Base-by-base conservation (phyloP, 2,888 invertebrate genomes). In the Atethmia centrago region DNA sequence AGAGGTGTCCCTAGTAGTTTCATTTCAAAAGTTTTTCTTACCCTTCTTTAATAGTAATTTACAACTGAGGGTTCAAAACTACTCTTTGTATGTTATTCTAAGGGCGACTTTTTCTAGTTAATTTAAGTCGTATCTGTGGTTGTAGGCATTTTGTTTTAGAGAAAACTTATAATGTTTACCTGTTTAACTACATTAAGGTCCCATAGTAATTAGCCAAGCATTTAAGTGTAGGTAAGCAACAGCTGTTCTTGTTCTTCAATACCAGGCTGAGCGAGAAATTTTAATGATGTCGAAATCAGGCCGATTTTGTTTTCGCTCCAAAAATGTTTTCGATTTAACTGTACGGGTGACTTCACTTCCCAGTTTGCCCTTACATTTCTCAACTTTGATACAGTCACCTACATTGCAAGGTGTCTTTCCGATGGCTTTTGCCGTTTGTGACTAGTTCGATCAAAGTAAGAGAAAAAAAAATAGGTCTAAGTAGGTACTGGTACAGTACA, bases 231-330 rank as follows among this genome's bases (percentile, higher is more conserved):
- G 14, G 69, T 74, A 67, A 58, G 63, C 59, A 64, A 64, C 53
- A 63, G 67, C 63, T 55, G 63, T 61, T 53, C 71, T 59, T 83
- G 79, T 83, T 83, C 77, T 71, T 55, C 72, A 81, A 73, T 80
- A 80, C 42, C 72, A 85, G 69, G 45, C 80, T 62, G 61, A 85
- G 90, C 88, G 86, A 87, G 61, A 86, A 86, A 85, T 87, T 90
- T 90, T 90, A 90, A 90, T 88, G 90, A 90, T 79, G 82, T 82
- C 77, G 76, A 81, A 84, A 78, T 83, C 82, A 79, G 81, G 73
- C 66, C 71, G 80, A 81, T 84, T 85, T 80, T 86, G 81, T 85
- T 88, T 87, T 85, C 80, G 82, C 75, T 83, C 61, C 45, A 80
- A 78, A 87, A 85, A 75, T 74, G 59, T 79, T 82, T 80, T 77